Percentiles rank a stretch among this genome's conserved stretches.
phyloP scores from a whole-genome alignment of 1,140 invertebrate genomes.

The Tetramorium parvispinum region DNA sequence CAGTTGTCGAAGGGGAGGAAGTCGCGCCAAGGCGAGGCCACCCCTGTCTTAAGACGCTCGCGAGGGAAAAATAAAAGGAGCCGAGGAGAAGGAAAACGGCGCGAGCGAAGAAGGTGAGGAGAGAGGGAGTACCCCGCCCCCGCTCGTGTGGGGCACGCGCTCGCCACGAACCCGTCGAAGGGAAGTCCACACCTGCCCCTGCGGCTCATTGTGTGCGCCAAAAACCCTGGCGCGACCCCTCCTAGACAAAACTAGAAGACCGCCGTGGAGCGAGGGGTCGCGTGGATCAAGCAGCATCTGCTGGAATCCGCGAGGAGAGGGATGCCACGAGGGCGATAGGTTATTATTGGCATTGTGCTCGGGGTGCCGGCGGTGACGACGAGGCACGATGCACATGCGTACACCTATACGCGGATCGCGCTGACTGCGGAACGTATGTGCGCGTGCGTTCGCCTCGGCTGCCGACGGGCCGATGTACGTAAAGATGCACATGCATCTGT shows the following conservation, averaged over 20 bases:
- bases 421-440: slow-evolving; percentile 17
- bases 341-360: slow-evolving; percentile 85
- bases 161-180: slow-evolving; percentile 70
- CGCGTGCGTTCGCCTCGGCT: slow-evolving; percentile 64
- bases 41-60: slow-evolving; percentile 66
- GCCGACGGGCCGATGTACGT: slow-evolving; percentile 67
- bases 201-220: slow-evolving; percentile 77
- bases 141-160: slow-evolving; percentile 86
- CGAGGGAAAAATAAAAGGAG: slow-evolving; percentile 67
- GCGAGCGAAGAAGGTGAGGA: slow-evolving; percentile 39
- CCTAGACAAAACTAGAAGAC: slow-evolving; percentile 81
- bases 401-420: slow-evolving; percentile 58
- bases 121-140: slow-evolving; percentile 79
- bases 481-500: slow-evolving; percentile 75
- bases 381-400: slow-evolving; percentile 71
- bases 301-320: slow-evolving; percentile 82
- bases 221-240: slow-evolving; percentile 71
- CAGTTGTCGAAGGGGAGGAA: slow-evolving; percentile 56
- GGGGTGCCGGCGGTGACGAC: slow-evolving; percentile 50
- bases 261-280: slow-evolving; percentile 66
- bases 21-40: slow-evolving; percentile 19
- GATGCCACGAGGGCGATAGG: slow-evolving; percentile 82
- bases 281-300: slow-evolving; percentile 80
- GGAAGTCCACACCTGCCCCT: slow-evolving; percentile 83
- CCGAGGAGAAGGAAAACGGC: slow-evolving; percentile 15